phyloP scores from a whole-genome alignment of 2,797 vertebrate genomes.

The Sebastiscus tertius region DNA sequence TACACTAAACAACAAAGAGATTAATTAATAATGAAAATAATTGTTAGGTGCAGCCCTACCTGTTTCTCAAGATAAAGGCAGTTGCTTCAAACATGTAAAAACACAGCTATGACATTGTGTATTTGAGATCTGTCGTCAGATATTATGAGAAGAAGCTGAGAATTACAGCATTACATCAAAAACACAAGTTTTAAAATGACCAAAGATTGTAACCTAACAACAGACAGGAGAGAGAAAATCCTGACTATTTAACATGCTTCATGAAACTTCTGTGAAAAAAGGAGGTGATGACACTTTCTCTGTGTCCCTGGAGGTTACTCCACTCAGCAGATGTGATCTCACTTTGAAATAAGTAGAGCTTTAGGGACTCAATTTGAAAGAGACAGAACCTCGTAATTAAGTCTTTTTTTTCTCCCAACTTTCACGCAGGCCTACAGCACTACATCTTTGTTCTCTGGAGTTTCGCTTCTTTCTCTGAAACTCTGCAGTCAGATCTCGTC shows the following conservation, averaged over 20 bases:
- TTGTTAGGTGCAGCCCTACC: background rate
- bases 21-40: background rate
- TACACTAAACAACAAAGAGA: background rate
- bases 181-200: background rate
- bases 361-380: slow-evolving; percentile 58
- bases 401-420: slow-evolving; percentile 49
- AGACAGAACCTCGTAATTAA: slow-evolving; percentile 57
- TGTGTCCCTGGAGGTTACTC: slow-evolving; percentile 36
- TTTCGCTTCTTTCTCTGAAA: slow-evolving; percentile 32
- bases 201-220: background rate
- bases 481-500: slow-evolving; percentile 33
- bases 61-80: background rate
- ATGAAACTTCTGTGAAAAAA: slow-evolving; percentile 18
- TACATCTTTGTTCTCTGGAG: slow-evolving; percentile 33
- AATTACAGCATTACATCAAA: background rate
- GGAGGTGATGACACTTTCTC: slow-evolving; percentile 11
- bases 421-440: slow-evolving; percentile 27
- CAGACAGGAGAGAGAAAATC: background rate
- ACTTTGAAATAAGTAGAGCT: slow-evolving; percentile 55
- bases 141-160: background rate
- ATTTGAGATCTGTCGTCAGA: background rate
- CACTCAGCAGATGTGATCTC: background rate
- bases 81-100: background rate
- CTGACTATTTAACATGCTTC: background rate
- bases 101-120: background rate